phyloP scores from a whole-genome alignment of 1,140 invertebrate genomes.

The Tribolium castaneum region DNA sequence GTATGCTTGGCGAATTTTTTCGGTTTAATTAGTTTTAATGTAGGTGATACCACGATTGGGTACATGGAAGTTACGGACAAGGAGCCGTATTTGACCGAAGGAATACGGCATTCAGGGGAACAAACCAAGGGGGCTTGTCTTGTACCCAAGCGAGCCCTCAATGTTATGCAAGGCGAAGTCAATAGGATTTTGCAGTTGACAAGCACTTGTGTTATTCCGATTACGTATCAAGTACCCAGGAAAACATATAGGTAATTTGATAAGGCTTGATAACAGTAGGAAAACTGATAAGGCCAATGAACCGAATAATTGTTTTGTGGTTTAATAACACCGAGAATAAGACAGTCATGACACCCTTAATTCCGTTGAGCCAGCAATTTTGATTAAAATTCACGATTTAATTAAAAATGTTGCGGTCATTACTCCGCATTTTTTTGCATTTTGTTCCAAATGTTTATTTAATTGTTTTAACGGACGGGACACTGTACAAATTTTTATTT shows the following conservation, averaged over 20 bases:
- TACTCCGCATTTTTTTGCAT: no score
- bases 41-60: conserved; percentile 82
- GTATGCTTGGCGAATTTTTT: background rate
- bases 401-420: no score
- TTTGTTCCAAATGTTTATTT: no score
- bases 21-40: conserved; percentile 33
- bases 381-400: no score
- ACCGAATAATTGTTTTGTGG: background rate
- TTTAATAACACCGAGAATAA: no score
- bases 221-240: conserved; percentile 93
- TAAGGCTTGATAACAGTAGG: conserved; percentile 43
- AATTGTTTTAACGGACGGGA: no score
- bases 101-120: conserved; percentile 82
- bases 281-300: conserved; percentile 15
- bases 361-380: no score
- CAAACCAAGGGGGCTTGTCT: conserved; percentile 93
- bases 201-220: conserved; percentile 86
- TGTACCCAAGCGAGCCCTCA: conserved; percentile 90
- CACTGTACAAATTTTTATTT: no score
- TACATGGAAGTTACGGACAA: conserved; percentile 88
- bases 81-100: conserved; percentile 87
- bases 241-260: conserved; percentile 68
- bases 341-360: no score
- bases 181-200: conserved; percentile 89
- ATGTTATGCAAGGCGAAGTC: conserved; percentile 95